Evolutionary conservation across 1,140 invertebrate genomes (phyloP), one percentile per base, ranked within the genome.

Genomic region (Bombus cullumanus): DNA sequence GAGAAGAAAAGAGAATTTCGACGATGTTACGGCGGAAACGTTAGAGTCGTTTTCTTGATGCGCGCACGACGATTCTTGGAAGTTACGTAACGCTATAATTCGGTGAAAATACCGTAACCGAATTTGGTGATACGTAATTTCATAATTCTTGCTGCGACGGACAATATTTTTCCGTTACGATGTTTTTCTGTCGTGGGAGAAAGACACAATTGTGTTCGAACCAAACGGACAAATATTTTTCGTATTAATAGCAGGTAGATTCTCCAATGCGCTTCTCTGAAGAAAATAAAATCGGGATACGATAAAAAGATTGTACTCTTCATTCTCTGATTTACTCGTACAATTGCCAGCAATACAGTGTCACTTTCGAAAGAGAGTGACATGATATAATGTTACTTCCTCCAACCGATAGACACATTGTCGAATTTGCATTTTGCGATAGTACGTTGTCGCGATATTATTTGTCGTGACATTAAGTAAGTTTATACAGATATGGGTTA

Each of bases 401-500:
- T 72, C 13, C 18, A 69, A 31, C 3, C 6, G 28, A 43, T 31
- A 43, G 15, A 78, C 37, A 39, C 34, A 31, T 28, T 31, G 39
- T 41, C 43, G 83, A 72, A 79, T 80, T 85, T 79, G 47, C 82
- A 84, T 84, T 79, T 81, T 34, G 64, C 39, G 57, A 85, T 72
- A 41, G 22, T 10, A 71, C 69, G 85, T 66, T 37, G 59, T 69
- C 43, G 53, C 62, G 69, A 86, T 79, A 81, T 88, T 83, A 90
- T 72, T 43, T 31, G 81, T 57, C 72, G 25, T 47, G 28, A 22
- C 47, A 75, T 89, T 87, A 80, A 62, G 43, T 90, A 90, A 90
- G 64, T 74, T 90, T 79, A 77, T 78, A 90, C 66, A 86, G 88
- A 86, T 88, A 84, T 88, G 66, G 62, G 28, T 43, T 53, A 72